Evolutionary conservation across 2,113 vertebrate species (phyloP), one percentile per base, ranked within the genome.

Genomic region (Clarias batrachus): DNA sequence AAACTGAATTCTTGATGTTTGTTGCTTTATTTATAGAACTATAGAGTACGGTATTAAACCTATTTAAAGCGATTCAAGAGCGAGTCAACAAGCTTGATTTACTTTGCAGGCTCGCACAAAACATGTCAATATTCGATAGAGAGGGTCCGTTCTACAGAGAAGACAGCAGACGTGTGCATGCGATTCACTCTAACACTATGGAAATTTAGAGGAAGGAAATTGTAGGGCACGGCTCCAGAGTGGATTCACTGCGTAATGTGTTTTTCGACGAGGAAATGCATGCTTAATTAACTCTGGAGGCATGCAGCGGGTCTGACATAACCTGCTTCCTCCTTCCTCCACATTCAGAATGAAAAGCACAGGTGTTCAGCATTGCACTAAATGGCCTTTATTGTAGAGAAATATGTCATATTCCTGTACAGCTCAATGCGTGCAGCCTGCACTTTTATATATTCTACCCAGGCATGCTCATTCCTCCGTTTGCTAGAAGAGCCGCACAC

Each of bases 241-340:
- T 27, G 62, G 54, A 56, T 87, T 70, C 41, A 41, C 63, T n/a
- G 30, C 60, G 25, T 60, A 84, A 84, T 62, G 73, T 70, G 30
- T 76, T 62, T 83, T 83, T 62, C 23, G 4, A 84, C 25, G 7
- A 77, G 74, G 81, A 30, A 82, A 83, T 83, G 63, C 74, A 83
- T 71, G 84, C 81, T 56, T 86, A 88, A 86, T 81, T 82, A 86
- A 73, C 21, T 54, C 56, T 12, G 79, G 77, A 66, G 54, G 56
- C 30, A 62, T 62, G 59, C 57, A 25, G 30, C 37, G 11, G 78
- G 4, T 81, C 77, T 80, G 65, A 25, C 52, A 78, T 81, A 41
- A 68, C 63, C 84, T 85, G 63, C 82, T 63, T 59, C 57, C 59
- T 57, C 41, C 52, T 41, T 62, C 27, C n/a, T 73, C 60, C 33